Conservation (phyloP, 2,797 vertebrate species). For the Muscicapa striata region DNA sequence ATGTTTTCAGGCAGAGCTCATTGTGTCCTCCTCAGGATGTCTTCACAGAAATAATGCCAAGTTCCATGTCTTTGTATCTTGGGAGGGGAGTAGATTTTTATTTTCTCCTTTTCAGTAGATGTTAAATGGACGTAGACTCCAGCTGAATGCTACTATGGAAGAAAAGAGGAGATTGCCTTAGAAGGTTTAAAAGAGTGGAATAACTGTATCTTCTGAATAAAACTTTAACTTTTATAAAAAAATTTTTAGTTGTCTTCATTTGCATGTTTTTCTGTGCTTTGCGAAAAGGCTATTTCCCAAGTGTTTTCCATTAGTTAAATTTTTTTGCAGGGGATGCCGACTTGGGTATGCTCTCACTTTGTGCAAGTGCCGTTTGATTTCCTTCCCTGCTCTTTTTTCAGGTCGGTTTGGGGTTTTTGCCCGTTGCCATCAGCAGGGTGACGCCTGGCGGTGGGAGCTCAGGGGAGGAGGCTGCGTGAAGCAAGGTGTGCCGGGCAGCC, state of each 20-base stretch:
- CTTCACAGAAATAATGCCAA: not conserved
- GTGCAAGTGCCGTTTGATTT: not conserved
- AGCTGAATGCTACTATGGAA: not conserved
- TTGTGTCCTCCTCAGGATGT: not conserved
- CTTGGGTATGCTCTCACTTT: not conserved
- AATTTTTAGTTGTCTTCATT: not conserved
- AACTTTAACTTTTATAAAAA: not conserved
- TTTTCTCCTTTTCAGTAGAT: not conserved
- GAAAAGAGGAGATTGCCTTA: not conserved
- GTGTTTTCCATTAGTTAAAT: not conserved
- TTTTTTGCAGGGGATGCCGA: not conserved
- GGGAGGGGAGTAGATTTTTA: not conserved
- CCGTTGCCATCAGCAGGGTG: not conserved
- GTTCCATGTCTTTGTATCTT: not conserved
- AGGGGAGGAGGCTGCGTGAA: not conserved
- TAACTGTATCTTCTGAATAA: not conserved
- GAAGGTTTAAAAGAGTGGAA: not conserved
- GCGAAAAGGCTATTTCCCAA: not conserved
- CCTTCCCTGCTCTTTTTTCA: not conserved
- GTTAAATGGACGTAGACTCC: not conserved
- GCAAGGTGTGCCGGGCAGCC: rapidly evolving
- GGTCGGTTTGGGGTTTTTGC: rapidly evolving
- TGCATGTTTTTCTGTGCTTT: not conserved
- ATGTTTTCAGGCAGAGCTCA: not conserved
- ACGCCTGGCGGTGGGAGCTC: not conserved